Evolutionary conservation across 2,888 invertebrate species (phyloP).

Genomic region (Doris montereyensis): DNA sequence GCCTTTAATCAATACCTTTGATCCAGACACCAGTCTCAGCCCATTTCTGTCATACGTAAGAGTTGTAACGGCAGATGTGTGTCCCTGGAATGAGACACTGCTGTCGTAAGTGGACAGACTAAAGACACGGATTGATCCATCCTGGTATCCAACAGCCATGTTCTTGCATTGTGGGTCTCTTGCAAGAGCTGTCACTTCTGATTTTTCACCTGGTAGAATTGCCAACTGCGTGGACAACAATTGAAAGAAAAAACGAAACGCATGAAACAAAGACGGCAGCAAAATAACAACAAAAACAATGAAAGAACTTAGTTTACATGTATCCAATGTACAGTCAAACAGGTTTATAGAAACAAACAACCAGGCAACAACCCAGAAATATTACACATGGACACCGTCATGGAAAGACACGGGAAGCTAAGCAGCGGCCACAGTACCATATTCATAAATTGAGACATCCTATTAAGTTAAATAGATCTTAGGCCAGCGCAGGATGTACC

Average conservation of each 20-base stretch:
- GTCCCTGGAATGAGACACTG: slow-evolving; percentile 83
- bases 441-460: too few relatives aligned
- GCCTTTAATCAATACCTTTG: too few relatives aligned
- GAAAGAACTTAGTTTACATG: not conserved
- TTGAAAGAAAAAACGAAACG: not conserved
- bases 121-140: slow-evolving; percentile 89
- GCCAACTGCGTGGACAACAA: slow-evolving; percentile 77
- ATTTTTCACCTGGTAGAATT: slow-evolving; percentile 85
- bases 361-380: too few relatives aligned
- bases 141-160: slow-evolving; percentile 91
- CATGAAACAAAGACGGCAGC: not conserved
- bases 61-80: slow-evolving; percentile 86
- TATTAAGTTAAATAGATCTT: too few relatives aligned
- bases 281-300: not conserved
- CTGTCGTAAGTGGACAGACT: slow-evolving; percentile 81
- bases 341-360: not conserved
- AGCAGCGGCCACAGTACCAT: too few relatives aligned
- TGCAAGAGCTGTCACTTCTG: slow-evolving; percentile 84
- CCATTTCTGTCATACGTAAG: slow-evolving; percentile 88
- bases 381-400: too few relatives aligned
- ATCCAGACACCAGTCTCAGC: slow-evolving; percentile 89
- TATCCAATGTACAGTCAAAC: not conserved
- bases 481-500: too few relatives aligned
- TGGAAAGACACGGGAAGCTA: too few relatives aligned
- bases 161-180: slow-evolving; percentile 84